Evolutionary conservation across 2,797 vertebrate species (phyloP).

Genomic region (Argentina silus): DNA sequence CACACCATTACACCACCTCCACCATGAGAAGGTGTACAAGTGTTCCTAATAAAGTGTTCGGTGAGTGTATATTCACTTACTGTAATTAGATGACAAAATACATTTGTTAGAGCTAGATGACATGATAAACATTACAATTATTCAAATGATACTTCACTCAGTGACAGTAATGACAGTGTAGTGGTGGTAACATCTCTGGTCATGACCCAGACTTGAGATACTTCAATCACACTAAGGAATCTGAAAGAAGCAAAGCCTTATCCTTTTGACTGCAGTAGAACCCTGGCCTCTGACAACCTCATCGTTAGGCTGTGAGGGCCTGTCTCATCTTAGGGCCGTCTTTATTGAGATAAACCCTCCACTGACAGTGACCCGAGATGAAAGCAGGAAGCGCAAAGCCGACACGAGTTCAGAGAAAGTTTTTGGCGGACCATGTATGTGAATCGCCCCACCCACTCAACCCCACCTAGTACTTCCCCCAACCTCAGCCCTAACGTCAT

Average conservation of each 20-base stretch:
- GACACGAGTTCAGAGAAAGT: conserved; percentile 77
- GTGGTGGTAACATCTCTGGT: conserved; percentile 33
- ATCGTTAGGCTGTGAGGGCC: conserved; percentile 43
- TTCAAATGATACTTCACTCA: too few relatives aligned
- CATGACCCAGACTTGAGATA: conserved; percentile 39
- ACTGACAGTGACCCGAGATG: conserved; percentile 78
- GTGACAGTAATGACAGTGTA: neutral
- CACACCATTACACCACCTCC: too few relatives aligned
- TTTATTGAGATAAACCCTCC: conserved; percentile 73
- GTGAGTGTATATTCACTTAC: too few relatives aligned
- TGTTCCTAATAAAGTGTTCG: too few relatives aligned
- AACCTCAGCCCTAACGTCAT: neutral
- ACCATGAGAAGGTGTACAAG: too few relatives aligned
- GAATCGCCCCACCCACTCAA: conserved; percentile 47
- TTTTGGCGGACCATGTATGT: conserved; percentile 39
- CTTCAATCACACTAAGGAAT: conserved; percentile 18
- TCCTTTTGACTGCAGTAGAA: conserved; percentile 14
- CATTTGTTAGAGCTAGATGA: too few relatives aligned
- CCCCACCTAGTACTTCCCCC: conserved; percentile 27
- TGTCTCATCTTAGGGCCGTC: conserved; percentile 63
- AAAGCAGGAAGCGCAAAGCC: conserved; percentile 73
- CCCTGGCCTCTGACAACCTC: conserved; percentile 31
- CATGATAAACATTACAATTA: too few relatives aligned
- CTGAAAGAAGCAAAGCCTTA: conserved; percentile 5
- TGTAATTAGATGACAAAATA: too few relatives aligned